A percentile compares a stretch with the other conserved stretches of the same genome.
These are phyloP conservation scores for Prunella strophiata DNA, from an alignment of 2,797 vertebrate species.

Conservation along the genomic window DNA sequence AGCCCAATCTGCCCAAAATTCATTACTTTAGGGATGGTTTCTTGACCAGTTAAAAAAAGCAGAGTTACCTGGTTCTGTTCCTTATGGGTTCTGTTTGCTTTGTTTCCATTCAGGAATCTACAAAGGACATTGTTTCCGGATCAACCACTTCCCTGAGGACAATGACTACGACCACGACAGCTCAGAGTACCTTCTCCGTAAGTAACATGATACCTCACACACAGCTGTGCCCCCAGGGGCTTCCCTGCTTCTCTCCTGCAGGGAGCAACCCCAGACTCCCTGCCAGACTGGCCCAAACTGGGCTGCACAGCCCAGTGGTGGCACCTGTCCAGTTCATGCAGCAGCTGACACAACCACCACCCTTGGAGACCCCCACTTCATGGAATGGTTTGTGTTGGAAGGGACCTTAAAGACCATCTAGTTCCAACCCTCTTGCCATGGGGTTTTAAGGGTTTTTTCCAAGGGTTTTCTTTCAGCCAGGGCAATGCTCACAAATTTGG, in stretches of 20 bases:
- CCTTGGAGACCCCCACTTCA: neutral
- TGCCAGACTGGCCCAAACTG: neutral
- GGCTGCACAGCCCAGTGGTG: neutral
- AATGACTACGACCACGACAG: conserved; percentile 98
- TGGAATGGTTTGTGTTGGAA: neutral
- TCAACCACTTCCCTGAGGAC: conserved; percentile 99
- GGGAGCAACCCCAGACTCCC: neutral
- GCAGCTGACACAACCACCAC: neutral
- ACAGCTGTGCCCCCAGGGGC: neutral
- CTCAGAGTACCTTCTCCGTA: conserved; percentile 97
- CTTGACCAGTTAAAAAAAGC: neutral
- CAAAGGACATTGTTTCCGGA: conserved; percentile 95
- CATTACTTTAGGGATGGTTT: neutral
- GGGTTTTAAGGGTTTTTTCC: neutral
- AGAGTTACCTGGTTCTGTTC: neutral
- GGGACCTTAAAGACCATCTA: neutral
- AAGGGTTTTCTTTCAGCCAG: neutral
- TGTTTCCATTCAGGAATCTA: conserved; percentile 85
- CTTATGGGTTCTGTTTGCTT: neutral
- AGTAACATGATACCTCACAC: conserved; percentile 62
- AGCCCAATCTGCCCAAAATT: neutral
- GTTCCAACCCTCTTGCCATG: neutral
- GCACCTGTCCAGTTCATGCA: rapidly evolving
- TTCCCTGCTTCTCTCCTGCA: neutral
- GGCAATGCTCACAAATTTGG: neutral